Percentiles rank a stretch among this genome's conserved stretches.
Evolutionary conservation across 2,888 invertebrate species (phyloP).

Genomic region (Eupelmus urozonus): DNA sequence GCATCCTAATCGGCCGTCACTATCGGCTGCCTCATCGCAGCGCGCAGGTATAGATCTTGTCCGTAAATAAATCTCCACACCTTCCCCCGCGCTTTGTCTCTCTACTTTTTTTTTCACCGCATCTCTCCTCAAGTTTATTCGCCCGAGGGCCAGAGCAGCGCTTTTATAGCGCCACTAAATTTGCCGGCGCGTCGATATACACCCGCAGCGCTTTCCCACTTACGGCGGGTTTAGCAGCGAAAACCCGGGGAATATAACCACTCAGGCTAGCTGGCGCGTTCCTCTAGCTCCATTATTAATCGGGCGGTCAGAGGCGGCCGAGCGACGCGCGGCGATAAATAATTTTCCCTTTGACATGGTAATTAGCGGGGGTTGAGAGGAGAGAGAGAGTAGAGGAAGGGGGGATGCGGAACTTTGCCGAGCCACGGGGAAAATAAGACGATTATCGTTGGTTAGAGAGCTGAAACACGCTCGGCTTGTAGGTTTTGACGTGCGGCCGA

Average conservation of each 20-base stretch:
- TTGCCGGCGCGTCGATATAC: conserved; percentile 26
- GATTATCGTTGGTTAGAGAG: conserved; percentile 46
- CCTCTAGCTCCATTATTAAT: conserved; percentile 51
- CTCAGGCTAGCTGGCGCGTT: no score
- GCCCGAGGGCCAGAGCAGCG: background rate
- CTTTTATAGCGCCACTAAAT: conserved; percentile 54
- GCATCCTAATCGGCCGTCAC: no score
- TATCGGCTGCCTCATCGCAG: no score
- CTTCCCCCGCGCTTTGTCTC: no score
- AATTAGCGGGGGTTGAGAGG: conserved; percentile 49
- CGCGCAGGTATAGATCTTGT: no score
- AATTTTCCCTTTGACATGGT: conserved; percentile 59
- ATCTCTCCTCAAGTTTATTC: conserved; percentile 29
- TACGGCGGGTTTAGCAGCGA: conserved; percentile 2
- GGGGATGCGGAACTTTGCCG: background rate
- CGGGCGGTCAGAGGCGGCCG: conserved; percentile 33
- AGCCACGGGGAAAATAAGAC: conserved; percentile 36
- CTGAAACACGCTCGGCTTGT: background rate
- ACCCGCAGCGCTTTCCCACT: conserved; percentile 5
- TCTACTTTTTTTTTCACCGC: no score
- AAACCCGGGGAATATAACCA: conserved; percentile 36
- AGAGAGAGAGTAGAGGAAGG: background rate
- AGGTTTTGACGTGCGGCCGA: no score
- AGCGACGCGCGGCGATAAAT: conserved; percentile 45
- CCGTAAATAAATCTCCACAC: no score